A percentile compares a stretch with the other conserved stretches of the same genome.
Conservation (phyloP, 2,797 vertebrate species). For the Parauchenoglanis ngamensis region DNA sequence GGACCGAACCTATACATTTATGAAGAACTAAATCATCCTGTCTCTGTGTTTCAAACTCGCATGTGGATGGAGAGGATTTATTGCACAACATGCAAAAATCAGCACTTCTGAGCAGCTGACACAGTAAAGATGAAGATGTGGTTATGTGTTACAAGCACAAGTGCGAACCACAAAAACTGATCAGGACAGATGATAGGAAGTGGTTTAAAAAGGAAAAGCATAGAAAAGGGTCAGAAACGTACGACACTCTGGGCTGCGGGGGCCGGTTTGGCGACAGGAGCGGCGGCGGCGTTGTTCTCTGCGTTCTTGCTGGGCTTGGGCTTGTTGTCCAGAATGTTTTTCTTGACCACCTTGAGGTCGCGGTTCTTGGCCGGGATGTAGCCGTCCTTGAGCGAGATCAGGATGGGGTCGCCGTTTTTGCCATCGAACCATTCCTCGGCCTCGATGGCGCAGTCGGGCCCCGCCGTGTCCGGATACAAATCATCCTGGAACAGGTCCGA, state of each 20-base stretch:
- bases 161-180: neutral
- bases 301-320: constrained; percentile 86
- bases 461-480: constrained; percentile 93
- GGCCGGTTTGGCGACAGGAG: constrained; percentile 76
- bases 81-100: neutral
- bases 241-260: constrained; percentile 79
- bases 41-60: neutral
- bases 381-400: constrained; percentile 93
- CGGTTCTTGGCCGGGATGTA: constrained; percentile 91
- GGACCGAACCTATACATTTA: neutral
- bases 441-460: constrained; percentile 88
- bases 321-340: constrained; percentile 92
- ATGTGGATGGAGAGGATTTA: too few species aligned
- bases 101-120: neutral
- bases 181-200: neutral
- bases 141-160: neutral
- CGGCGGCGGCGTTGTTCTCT: constrained; percentile 71
- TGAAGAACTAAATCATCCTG: neutral
- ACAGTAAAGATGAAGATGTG: neutral
- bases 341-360: constrained; percentile 94
- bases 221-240: constrained; percentile 48
- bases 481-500: constrained; percentile 98
- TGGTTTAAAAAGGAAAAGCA: neutral
- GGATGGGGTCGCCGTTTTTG: constrained; percentile 88
- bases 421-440: constrained; percentile 97